Base-by-base conservation (phyloP, 2,888 invertebrate species). In the Lamellibrachia satsuma region DNA sequence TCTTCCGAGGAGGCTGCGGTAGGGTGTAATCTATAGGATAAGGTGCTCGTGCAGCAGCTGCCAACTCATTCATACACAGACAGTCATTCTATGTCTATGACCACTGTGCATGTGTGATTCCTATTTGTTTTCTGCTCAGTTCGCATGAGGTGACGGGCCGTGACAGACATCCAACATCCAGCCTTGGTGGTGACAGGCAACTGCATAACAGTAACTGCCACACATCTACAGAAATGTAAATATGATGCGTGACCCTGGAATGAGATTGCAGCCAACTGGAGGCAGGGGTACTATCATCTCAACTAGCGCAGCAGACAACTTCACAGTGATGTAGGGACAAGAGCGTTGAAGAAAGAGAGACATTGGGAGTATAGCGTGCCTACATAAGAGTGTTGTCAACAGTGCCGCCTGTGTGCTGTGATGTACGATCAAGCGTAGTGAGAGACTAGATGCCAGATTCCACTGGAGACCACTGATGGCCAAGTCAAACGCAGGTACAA, bases 1-100 rank as follows among this genome's bases (percentile, higher is more conserved):
- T 15, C 22, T 15, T 22, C 75, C n/a, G 75, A 75, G 22, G 22
- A 22, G 75, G 15, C 11, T 60, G 60, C 3, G 9, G 15, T 75
- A 75, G 75, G 75, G 15, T 75, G 75, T 75, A 75, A 75, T 75
- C 75, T 75, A 75, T 75, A 75, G 75, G 75, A 75, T 75, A 75
- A 75, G 75, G 22, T 75, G 75, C 75, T 22, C n/a, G 22, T 75
- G 75, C 75, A 75, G 75, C 75, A 22, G 75, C 75, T 6, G 22
- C 75, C 75, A 6, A 75, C 75, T 15, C 75, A 60, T 22, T 15
- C 60, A 15, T 22, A 75, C 75, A 75, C 4, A 11, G 15, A 75
- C 15, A 22, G 75, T 22, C n/a, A n/a, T n/a, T 75, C 15, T 60
- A 22, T 15, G 11, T 60, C 3, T 2, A 75, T n/a, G 22, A 3